Evolutionary conservation across 2,888 invertebrate species (phyloP), one percentile per base, ranked within the genome.

Genomic region (Dynastes hyllus): DNA sequence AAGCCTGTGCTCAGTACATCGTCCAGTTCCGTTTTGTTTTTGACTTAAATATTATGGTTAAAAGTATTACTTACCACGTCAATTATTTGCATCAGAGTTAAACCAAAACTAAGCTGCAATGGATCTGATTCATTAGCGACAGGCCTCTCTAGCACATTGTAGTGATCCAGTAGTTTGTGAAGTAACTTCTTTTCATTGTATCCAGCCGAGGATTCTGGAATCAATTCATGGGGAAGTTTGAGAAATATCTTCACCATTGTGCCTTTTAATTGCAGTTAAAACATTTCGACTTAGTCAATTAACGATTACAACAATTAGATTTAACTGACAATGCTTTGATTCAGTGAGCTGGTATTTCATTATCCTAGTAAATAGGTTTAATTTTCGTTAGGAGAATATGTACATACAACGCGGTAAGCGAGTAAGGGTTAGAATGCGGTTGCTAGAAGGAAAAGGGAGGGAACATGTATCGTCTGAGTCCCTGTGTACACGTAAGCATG

Each of bases 21-120:
- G 32, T 37, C 32, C 32, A 6, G 5, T 37, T 37, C 3, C 32
- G 2, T 32, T 2, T 32, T 32, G 32, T 32, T 37, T 4, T 37
- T 5, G 0, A 45, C 8, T 11, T 45, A 11, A 11, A 45, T 45
- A 45, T 45, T 45, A 55, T 4, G 4, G 16, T 29, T 8, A 37
- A 5, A 6, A 16, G n/a, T 3, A 37, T 13, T 53, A 92, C 94
- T 93, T 92, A 97, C 97, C 94, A 97, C 97, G 92, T 97, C 97
- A 90, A 97, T 97, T 91, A 97, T 97, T 93, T 97, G 97, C 96
- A 97, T 97, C 90, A 97, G 94, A 89, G 97, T 97, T 91, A 97
- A 94, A 91, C 97, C 97, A 92, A 97, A 97, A 92, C 96, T 97
- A 91, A 97, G 94, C 92, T 95, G 95, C 89, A 97, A 93, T 88